Percentiles rank a stretch among this genome's conserved stretches.
phyloP scores from a whole-genome alignment of 1,140 invertebrate genomes.

The Brevipalpus yothersi region DNA sequence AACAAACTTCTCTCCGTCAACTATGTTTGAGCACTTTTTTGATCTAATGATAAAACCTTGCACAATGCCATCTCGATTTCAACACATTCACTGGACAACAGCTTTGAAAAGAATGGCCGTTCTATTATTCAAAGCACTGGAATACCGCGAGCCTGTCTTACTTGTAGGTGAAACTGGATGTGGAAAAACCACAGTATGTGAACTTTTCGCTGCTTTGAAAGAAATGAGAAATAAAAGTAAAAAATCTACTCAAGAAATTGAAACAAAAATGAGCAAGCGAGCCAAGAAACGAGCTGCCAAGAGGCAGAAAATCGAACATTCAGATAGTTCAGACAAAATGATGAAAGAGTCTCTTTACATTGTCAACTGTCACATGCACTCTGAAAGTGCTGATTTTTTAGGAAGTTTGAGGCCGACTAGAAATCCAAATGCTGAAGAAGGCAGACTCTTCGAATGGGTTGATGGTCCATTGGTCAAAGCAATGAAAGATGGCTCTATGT shows the following conservation, averaged over 20 bases:
- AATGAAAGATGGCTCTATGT: constrained; percentile 62
- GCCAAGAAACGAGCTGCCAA: too few species aligned
- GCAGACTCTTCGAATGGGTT: constrained; percentile 79
- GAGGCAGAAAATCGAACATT: too few species aligned
- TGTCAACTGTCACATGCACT: constrained; percentile 96
- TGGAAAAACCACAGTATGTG: constrained; percentile 92
- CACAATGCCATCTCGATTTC: constrained; percentile 27
- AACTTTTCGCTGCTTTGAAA: constrained; percentile 46
- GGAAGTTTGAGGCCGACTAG: constrained; percentile 78
- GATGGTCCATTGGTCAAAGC: constrained; percentile 81
- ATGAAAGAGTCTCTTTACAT: constrained; percentile 27
- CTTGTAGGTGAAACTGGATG: constrained; percentile 94
- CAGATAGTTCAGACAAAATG: too few species aligned
- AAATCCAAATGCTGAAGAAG: constrained; percentile 18
- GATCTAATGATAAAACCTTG: constrained; percentile 4
- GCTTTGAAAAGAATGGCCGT: constrained; percentile 72
- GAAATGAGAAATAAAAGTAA: constrained; percentile 20
- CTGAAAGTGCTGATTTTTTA: constrained; percentile 89
- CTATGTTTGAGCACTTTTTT: constrained; percentile 34
- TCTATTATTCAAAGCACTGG: constrained; percentile 58
- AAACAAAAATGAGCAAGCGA: too few species aligned
- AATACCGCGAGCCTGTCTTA: constrained; percentile 79
- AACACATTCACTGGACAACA: constrained; percentile 77
- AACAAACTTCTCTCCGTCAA: constrained; percentile 33
- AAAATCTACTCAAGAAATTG: too few species aligned